A percentile compares a stretch with the other conserved stretches of the same genome.
Evolutionary conservation across 2,888 invertebrate genomes (phyloP).

Genomic region (Drosophila meridiana): DNA sequence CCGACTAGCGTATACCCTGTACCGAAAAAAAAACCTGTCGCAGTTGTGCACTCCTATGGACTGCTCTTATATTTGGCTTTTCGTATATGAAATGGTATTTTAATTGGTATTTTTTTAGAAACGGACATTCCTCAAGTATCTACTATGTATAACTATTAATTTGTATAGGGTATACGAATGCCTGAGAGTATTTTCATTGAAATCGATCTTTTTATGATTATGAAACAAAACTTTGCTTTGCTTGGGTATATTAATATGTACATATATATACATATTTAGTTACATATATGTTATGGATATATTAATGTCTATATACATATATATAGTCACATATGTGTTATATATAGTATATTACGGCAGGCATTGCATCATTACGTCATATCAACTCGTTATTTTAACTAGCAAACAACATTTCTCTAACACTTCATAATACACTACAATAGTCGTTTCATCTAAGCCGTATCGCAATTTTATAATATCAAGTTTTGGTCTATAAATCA

Average conservation of each 20-base stretch:
- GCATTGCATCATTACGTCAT: constrained; percentile 20
- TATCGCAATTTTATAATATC: constrained; percentile 19
- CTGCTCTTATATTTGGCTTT: too few relatives aligned
- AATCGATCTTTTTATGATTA: constrained; percentile 23
- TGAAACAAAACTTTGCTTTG: constrained; percentile 9
- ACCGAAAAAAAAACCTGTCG: background rate
- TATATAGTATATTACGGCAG: constrained; percentile 31
- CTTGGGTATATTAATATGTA: constrained; percentile 36
- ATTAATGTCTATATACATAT: background rate
- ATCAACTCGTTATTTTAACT: constrained; percentile 28
- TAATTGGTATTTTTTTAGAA: background rate
- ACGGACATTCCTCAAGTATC: background rate
- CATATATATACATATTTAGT: constrained; percentile 10
- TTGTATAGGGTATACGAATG: constrained; percentile 37
- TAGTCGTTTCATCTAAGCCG: constrained; percentile 17
- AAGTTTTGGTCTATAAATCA: constrained; percentile 21
- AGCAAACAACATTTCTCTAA: constrained; percentile 40
- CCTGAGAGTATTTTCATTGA: constrained; percentile 60
- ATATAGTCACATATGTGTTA: constrained; percentile 25
- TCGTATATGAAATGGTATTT: background rate
- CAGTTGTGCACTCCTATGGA: background rate
- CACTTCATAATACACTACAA: constrained; percentile 29
- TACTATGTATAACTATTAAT: background rate
- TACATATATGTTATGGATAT: background rate
- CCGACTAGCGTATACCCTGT: too few relatives aligned